Percentiles rank a stretch among this genome's conserved stretches.
phyloP scores from a whole-genome alignment of 2,888 invertebrate genomes.

The Megamerina dolium region DNA sequence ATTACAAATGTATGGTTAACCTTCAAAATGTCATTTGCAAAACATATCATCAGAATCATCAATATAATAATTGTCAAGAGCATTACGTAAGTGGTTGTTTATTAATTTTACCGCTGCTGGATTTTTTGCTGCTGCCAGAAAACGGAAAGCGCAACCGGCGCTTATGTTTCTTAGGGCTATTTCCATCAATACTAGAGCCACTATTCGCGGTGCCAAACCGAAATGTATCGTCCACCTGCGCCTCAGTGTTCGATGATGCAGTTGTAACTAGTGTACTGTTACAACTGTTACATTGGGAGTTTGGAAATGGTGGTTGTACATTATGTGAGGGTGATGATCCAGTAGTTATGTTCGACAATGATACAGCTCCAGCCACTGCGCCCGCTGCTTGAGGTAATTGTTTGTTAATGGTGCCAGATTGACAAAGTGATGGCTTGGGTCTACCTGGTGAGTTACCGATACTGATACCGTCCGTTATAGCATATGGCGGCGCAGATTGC shows the following conservation, averaged over 20 bases:
- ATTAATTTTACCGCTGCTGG: background rate
- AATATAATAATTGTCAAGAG: too few relatives aligned
- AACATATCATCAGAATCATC: too few relatives aligned
- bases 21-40: too few relatives aligned
- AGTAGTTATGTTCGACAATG: background rate
- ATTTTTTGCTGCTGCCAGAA: slow-evolving; percentile 15
- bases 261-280: slow-evolving; percentile 26
- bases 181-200: slow-evolving; percentile 13
- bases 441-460: slow-evolving; percentile 24
- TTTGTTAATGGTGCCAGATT: background rate
- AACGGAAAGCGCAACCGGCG: slow-evolving; percentile 28
- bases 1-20: too few relatives aligned
- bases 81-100: background rate
- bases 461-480: slow-evolving; percentile 1
- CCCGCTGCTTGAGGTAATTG: background rate
- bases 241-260: slow-evolving; percentile 26
- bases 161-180: slow-evolving; percentile 25
- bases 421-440: slow-evolving; percentile 9
- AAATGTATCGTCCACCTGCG: slow-evolving; percentile 19
- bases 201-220: slow-evolving; percentile 8
- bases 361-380: background rate
- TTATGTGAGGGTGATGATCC: slow-evolving; percentile 1
- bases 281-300: slow-evolving; percentile 15
- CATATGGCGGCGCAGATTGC: slow-evolving; percentile 29
- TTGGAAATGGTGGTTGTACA: slow-evolving; percentile 10